These are phyloP conservation scores for Enteromius unitaeniatus DNA, from an alignment of 2,797 vertebrate species.

Conservation along the genomic window DNA sequence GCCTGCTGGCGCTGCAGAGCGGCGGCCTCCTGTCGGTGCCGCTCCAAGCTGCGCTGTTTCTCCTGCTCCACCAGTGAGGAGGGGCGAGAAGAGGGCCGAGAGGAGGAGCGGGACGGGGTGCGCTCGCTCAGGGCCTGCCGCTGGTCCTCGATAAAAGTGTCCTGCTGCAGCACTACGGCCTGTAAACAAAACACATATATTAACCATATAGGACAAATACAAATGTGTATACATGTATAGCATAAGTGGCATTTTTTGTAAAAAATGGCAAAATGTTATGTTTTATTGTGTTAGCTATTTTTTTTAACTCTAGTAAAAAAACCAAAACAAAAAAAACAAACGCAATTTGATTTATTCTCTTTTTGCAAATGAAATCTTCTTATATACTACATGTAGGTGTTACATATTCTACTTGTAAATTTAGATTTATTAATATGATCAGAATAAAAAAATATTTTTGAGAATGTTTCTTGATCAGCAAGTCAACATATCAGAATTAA, in stretches of 20 bases:
- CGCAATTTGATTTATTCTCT: too few species aligned
- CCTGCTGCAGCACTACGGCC: slow-evolving; percentile 94
- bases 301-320: too few species aligned
- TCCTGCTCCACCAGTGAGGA: slow-evolving; percentile 93
- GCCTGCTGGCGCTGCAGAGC: slow-evolving; percentile 90
- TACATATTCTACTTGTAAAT: not conserved
- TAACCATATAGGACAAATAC: not conserved
- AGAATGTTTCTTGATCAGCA: too few species aligned
- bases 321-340: too few species aligned
- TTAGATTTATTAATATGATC: not conserved
- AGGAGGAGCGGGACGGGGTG: slow-evolving; percentile 68
- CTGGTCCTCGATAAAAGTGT: slow-evolving; percentile 95
- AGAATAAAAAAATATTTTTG: not conserved
- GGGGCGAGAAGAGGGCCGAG: slow-evolving; percentile 85
- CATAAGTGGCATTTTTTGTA: not conserved
- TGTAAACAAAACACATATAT: slow-evolving; percentile 59
- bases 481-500: not conserved
- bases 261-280: too few species aligned
- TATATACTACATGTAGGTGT: too few species aligned
- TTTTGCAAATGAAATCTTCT: too few species aligned
- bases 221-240: not conserved
- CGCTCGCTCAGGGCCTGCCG: slow-evolving; percentile 86
- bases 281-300: too few species aligned
- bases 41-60: slow-evolving; percentile 96
- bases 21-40: slow-evolving; percentile 93